Conservation (phyloP, 2,797 vertebrate genomes). For the Sebastes vulpes region DNA sequence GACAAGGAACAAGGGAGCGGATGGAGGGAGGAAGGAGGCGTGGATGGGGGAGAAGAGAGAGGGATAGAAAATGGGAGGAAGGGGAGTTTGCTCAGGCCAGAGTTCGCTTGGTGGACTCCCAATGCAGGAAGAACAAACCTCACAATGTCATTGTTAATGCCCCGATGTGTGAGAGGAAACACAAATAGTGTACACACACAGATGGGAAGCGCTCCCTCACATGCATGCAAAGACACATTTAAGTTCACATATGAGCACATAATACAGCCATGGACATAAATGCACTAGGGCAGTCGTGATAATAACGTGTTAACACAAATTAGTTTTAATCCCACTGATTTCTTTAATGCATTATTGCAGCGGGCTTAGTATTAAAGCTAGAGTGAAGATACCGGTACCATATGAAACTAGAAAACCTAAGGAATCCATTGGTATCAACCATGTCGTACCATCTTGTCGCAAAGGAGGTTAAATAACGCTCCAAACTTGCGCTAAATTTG, state of each 20-base stretch:
- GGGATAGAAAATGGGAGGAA: conserved; percentile 62
- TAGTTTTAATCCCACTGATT: too few species aligned
- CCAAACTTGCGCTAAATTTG: too few species aligned
- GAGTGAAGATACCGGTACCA: too few species aligned
- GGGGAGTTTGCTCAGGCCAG: conserved; percentile 48
- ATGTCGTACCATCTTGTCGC: too few species aligned
- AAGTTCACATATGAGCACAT: neutral
- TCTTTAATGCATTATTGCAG: too few species aligned
- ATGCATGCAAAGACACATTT: conserved; percentile 1
- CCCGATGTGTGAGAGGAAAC: conserved; percentile 45
- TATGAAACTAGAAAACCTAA: too few species aligned
- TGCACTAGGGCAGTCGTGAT: neutral
- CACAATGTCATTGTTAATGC: conserved; percentile 59
- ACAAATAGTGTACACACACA: neutral
- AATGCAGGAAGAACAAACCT: conserved; percentile 41
- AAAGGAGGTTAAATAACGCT: too few species aligned
- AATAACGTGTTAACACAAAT: too few species aligned
- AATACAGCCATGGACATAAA: neutral
- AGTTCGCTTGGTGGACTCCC: conserved; percentile 41
- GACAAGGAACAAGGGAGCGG: conserved; percentile 75
- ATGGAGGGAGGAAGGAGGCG: conserved; percentile 55
- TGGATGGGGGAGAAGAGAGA: conserved; percentile 7
- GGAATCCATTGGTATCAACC: too few species aligned
- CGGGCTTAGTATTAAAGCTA: too few species aligned
- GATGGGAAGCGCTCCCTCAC: neutral